Evolutionary conservation across 2,797 vertebrate genomes (phyloP).

Genomic region (Malurus splendens): DNA sequence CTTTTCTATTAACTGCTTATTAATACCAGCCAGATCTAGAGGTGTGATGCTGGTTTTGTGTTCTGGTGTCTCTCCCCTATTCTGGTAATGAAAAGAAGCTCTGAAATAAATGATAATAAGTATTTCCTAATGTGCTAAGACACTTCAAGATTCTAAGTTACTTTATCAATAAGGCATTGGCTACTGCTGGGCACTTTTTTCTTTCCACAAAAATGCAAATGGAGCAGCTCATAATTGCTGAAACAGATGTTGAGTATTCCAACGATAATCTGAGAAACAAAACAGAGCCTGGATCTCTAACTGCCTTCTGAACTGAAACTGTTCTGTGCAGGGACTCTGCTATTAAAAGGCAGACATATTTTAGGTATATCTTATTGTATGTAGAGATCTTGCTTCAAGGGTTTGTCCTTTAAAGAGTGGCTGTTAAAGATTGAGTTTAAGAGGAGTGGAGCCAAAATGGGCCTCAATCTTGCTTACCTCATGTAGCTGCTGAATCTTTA

Average conservation of each 20-base stretch:
- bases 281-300: not conserved
- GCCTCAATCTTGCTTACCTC: constrained; percentile 13
- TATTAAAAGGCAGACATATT: not conserved
- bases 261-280: not conserved
- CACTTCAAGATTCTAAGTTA: not conserved
- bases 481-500: constrained; percentile 19
- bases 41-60: not conserved
- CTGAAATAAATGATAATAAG: not conserved
- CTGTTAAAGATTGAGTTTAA: not conserved
- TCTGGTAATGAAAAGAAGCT: not conserved
- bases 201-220: constrained; percentile 12
- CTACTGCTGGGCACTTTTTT: not conserved
- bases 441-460: not conserved
- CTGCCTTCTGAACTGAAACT: not conserved
- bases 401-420: not conserved
- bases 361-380: not conserved
- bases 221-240: not conserved
- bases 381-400: not conserved
- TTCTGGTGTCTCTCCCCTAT: not conserved
- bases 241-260: not conserved
- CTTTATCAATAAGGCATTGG: not conserved
- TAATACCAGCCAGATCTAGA: not conserved
- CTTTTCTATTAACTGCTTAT: not conserved
- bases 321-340: not conserved
- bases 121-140: not conserved